Base-by-base conservation (phyloP, 1,140 invertebrate genomes). In the Holotrichia oblita region DNA sequence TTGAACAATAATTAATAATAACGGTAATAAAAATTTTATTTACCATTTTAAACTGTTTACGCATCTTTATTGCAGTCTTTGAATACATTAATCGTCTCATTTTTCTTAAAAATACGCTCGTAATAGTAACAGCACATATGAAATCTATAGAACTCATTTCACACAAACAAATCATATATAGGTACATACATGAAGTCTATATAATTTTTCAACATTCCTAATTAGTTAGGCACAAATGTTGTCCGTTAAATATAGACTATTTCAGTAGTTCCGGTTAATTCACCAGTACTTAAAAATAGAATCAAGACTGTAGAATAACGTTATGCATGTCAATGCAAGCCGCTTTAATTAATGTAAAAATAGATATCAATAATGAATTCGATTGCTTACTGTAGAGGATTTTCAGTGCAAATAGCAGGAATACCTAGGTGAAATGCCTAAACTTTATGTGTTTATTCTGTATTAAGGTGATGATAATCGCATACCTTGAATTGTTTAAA, bases 281-380 rank as follows among this genome's bases (percentile, higher is more conserved):
- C n/a, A 17, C 48, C 48, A 55, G 17, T n/a, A 17, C 3, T 55
- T 17, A 55, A 55, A 55, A 17, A 55, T 55, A 55, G 48, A 55
- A 55, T 17, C 12, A 55, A n/a, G 48, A 55, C 14, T 17, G 48
- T 55, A 17, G 6, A 17, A 55, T 55, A 55, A 55, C 48, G 48
- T 55, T 6, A 55, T 55, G 48, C 48, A 55, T 55, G 48, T 55
- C 48, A 55, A 55, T 55, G 48, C 48, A 55, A 55, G 48, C 48
- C n/a, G 6, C 48, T n/a, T n/a, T 55, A 17, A 55, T 55, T 55
- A 17, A 55, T 55, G 6, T 14, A 55, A 55, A 34, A 34, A 34
- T 34, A 34, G 14, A 55, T 55, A 6, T 14, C 17, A 55, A 55
- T 17, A n/a, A n/a, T n/a, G n/a, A n/a, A 17, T 55, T 14, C 3